phyloP scores from a whole-genome alignment of 2,888 invertebrate species.

The Lasioglossum leucozonium region DNA sequence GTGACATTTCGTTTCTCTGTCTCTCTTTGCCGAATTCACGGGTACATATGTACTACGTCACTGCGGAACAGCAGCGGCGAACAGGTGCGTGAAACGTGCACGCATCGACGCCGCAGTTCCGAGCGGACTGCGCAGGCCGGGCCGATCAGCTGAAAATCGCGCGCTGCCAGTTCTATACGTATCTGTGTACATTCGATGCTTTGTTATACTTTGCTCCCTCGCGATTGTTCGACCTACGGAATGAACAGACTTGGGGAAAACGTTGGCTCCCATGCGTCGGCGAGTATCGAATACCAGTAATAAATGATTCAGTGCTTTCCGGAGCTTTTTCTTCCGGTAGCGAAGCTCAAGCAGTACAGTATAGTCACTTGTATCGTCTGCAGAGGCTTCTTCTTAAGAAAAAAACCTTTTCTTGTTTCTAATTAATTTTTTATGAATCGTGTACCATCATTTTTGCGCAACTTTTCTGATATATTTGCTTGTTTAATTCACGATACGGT shows the following conservation, averaged over 20 bases:
- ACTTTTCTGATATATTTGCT: not conserved
- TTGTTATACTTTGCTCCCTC: not conserved
- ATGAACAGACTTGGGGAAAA: not conserved
- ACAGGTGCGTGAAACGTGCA: slow-evolving; percentile 45
- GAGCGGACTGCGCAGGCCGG: slow-evolving; percentile 48
- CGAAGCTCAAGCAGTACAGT: not conserved
- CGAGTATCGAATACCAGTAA: not conserved
- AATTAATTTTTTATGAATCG: not conserved
- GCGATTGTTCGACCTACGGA: not conserved
- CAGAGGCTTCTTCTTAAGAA: not conserved
- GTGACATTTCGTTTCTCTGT: slow-evolving; percentile 37
- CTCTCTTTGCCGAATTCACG: slow-evolving; percentile 3
- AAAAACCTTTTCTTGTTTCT: not conserved
- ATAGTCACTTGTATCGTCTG: not conserved
- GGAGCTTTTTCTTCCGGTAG: not conserved
- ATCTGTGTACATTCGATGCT: not conserved
- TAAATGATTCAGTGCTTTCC: not conserved
- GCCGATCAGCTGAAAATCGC: slow-evolving; percentile 42
- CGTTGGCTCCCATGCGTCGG: not conserved
- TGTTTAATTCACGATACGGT: no score
- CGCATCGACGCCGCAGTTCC: slow-evolving; percentile 18
- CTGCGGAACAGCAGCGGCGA: slow-evolving; percentile 36
- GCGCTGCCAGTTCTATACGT: slow-evolving; percentile 8
- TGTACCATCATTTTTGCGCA: not conserved
- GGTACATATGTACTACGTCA: slow-evolving; percentile 26